Evolutionary conservation across 2,113 vertebrate genomes (phyloP), one percentile per base, ranked within the genome.

Genomic region (Nymphicus hollandicus): DNA sequence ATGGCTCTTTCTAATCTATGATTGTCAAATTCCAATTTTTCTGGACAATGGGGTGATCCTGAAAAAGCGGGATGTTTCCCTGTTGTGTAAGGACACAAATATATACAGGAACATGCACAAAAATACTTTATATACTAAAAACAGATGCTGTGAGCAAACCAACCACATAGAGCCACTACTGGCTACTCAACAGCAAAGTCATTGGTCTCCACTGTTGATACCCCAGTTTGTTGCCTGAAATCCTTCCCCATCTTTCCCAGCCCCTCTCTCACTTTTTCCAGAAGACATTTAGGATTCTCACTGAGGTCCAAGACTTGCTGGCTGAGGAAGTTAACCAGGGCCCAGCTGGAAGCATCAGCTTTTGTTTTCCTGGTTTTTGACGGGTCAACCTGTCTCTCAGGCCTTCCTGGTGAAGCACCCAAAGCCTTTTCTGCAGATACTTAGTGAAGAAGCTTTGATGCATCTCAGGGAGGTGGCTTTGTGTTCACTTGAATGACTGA

Each of bases 21-120:
- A 68, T n/a, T 56, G 64, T 55, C 60, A 74, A 44, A 72, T 84
- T 71, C 41, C 76, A 64, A 23, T 86, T 95, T 68, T 88, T 90
- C 61, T 4, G 6, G 24, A 35, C 0, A 0, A 10, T 41, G 60
- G 33, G 25, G 39, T 72, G 47, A 88, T 74, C 55, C 69, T 72
- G 61, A 53, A 41, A 78, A 93, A 84, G 2, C 24, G 12, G 17
- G 15, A 55, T 81, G 64, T 52, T 88, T 90, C 41, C 31, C 23
- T 13, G 44, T 58, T 37, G 19, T 52, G 35, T 70, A 73, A 86
- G 49, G 64, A 71, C 69, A 83, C 35, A 94, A 81, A 86, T 89
- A 88, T 6, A 90, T 41, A n/a, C 52, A 47, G 7, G 28, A 91
- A 27, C 15, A 61, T 3, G 4, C 24, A 56, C 8, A 74, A 53